Evolutionary conservation across 2,797 vertebrate species (phyloP), one percentile per base, ranked within the genome.

Genomic region (Propithecus deckenii): DNA sequence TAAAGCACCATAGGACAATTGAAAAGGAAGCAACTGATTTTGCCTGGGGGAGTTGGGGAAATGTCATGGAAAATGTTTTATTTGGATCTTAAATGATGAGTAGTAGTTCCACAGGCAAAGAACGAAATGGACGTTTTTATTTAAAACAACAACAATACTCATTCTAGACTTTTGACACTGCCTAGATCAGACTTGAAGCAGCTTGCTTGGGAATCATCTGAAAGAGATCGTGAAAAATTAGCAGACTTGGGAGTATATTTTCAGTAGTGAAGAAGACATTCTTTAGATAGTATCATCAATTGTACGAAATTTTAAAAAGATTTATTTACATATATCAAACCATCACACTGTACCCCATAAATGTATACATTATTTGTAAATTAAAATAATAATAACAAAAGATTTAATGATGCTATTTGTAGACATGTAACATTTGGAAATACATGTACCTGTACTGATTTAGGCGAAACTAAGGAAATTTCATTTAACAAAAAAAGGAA

Each of bases 11-110:
- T 0, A 63, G 8, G 18, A 71, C 30, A 95, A 81, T 13, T 61
- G 86, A 94, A 96, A 95, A 86, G 46, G n/a, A 88, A 94, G 41
- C 43, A 86, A 72, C 7, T 88, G 59, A 41, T 89, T 94, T 96
- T 92, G 41, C 35, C n/a, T 74, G 25, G 57, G 57, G 43, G 20
- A 63, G 43, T 28, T 81, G 55, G 55, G n/a, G 50, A 72, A 86
- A 95, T 90, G 89, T 67, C 55, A 72, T 30, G 22, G 48, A 88
- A 93, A 57, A 67, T 57, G 43, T 76, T 91, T 91, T n/a, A 93
- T 86, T 35, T 67, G 55, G 52, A 95, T 94, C 32, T 94, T 87
- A n/a, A 91, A 91, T 48, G 3, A 88, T 78, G 41, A 84, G n/a
- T 35, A 78, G 25, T 41, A 65, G 55, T 76, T 94, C 32, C 28